Percentiles rank a stretch among this genome's conserved stretches.
Conservation (phyloP, 1,140 invertebrate species). For the Drosophila bocqueti region DNA sequence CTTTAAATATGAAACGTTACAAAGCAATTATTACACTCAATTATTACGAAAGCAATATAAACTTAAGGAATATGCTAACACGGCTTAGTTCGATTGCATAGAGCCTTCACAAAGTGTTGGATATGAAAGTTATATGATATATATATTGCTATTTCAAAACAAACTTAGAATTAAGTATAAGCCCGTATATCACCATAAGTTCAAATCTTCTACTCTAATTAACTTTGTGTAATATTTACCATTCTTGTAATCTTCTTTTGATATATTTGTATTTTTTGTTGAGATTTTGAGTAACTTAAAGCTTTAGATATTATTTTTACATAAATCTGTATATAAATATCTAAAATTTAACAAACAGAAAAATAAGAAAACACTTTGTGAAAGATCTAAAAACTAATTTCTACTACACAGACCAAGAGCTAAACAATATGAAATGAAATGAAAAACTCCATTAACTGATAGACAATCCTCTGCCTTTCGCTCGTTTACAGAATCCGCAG, state of each 20-base stretch:
- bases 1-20: constrained; percentile 17
- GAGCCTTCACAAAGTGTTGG: constrained; percentile 68
- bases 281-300: not conserved
- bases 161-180: constrained; percentile 23
- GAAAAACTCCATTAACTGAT: constrained; percentile 56
- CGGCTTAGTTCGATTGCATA: constrained; percentile 43
- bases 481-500: constrained; percentile 72
- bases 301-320: too few species aligned
- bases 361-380: constrained; percentile 54
- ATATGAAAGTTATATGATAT: constrained; percentile 1
- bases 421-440: constrained; percentile 13
- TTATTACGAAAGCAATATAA: constrained; percentile 58
- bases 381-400: constrained; percentile 24
- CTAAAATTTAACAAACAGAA: not conserved
- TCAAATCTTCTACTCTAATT: constrained; percentile 20
- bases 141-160: constrained; percentile 5
- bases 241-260: not conserved
- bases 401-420: not conserved
- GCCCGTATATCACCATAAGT: constrained; percentile 34
- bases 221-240: not conserved
- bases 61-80: constrained; percentile 47
- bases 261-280: not conserved
- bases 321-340: not conserved
- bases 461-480: constrained; percentile 63
- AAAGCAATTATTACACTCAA: constrained; percentile 47